phyloP scores from a whole-genome alignment of 2,888 invertebrate species.

The Dryadula phaetusa region DNA sequence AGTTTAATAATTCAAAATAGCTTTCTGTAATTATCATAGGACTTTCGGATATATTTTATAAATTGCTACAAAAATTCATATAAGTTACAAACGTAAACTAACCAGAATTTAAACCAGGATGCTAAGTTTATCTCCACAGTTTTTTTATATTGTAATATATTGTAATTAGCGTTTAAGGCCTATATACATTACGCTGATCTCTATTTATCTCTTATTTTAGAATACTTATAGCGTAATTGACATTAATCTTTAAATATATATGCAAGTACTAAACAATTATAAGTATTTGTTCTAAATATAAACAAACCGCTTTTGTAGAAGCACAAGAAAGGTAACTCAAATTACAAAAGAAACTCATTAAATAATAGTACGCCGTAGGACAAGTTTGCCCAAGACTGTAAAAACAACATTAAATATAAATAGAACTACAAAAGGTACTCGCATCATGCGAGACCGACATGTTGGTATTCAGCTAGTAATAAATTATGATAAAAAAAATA shows the following conservation, averaged over 20 bases:
- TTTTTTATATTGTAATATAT: no score
- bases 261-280: not conserved
- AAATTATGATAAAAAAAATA: not conserved
- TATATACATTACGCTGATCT: no score
- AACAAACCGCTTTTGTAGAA: not conserved
- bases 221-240: no score
- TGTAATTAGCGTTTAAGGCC: no score
- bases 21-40: not conserved
- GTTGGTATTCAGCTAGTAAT: not conserved
- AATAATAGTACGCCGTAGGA: not conserved
- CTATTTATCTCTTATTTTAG: no score
- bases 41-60: no score
- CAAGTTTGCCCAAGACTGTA: not conserved
- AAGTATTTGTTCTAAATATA: not conserved
- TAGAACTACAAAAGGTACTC: conserved; percentile 5
- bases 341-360: conserved; percentile 6
- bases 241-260: no score
- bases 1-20: not conserved
- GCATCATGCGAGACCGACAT: not conserved
- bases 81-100: no score
- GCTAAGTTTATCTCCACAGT: no score
- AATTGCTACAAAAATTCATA: no score
- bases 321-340: conserved; percentile 6
- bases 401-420: conserved; percentile 17
- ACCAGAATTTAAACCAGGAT: no score